phyloP scores from a whole-genome alignment of 2,888 invertebrate species.

The Rhamphomyia laevipes region DNA sequence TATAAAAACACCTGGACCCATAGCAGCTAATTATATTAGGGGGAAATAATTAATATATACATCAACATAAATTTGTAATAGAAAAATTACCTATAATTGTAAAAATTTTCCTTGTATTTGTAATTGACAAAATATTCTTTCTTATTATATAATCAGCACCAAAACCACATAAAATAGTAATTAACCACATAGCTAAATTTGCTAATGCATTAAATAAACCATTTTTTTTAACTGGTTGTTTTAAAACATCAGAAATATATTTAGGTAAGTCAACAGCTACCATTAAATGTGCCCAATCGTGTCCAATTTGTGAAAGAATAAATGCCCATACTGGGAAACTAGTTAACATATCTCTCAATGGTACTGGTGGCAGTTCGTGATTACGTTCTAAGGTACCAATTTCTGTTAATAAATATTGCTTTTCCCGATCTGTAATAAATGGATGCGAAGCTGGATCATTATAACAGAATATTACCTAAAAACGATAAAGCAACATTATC shows the following conservation, averaged over 20 bases:
- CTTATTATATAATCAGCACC: slow-evolving; percentile 57
- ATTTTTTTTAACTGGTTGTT: slow-evolving; percentile 48
- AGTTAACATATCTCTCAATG: slow-evolving; percentile 58
- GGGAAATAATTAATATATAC: no score
- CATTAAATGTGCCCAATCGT: slow-evolving; percentile 54
- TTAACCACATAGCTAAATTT: slow-evolving; percentile 49
- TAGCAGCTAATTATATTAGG: no score
- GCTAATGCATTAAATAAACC: slow-evolving; percentile 49
- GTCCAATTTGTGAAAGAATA: slow-evolving; percentile 56
- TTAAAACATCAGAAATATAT: slow-evolving; percentile 49
- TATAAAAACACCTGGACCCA: slow-evolving; percentile 55
- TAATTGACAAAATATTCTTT: slow-evolving; percentile 44
- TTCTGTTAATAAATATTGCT: slow-evolving; percentile 52
- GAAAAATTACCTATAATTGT: no score
- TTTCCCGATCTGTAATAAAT: slow-evolving; percentile 58
- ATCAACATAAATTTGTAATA: no score
- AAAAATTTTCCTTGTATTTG: slow-evolving; percentile 49
- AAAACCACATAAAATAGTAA: slow-evolving; percentile 50
- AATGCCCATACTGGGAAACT: slow-evolving; percentile 62
- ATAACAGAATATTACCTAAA: slow-evolving; percentile 48
- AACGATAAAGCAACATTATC: no score
- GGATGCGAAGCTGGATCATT: slow-evolving; percentile 62
- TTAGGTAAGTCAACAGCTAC: slow-evolving; percentile 54
- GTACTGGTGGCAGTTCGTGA: slow-evolving; percentile 49
- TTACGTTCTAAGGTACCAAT: slow-evolving; percentile 45